Evolutionary conservation across 2,797 vertebrate species (phyloP).

Genomic region (Scolopax rusticola): DNA sequence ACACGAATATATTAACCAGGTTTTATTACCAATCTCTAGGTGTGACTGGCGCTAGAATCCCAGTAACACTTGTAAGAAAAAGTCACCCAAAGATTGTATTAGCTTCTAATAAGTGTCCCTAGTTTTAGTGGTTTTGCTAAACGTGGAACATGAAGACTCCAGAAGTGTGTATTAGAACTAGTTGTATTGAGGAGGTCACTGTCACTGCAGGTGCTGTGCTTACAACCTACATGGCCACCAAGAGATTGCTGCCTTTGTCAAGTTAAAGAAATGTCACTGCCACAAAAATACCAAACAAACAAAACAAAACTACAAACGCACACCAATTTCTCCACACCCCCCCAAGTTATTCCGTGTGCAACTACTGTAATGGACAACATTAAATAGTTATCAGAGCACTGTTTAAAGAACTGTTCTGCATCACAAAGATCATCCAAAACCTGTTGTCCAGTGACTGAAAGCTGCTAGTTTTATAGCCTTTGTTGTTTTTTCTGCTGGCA

Average conservation of each 20-base stretch:
- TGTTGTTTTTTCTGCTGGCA: background rate
- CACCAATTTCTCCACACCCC: background rate
- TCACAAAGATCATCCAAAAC: background rate
- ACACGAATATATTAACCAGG: background rate
- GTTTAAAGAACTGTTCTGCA: background rate
- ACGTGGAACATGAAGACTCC: background rate
- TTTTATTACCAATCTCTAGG: background rate
- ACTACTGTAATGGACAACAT: background rate
- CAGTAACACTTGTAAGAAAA: background rate
- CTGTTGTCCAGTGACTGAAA: background rate
- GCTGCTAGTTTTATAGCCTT: background rate
- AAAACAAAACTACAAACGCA: background rate
- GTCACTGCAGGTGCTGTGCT: background rate
- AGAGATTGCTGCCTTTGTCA: background rate
- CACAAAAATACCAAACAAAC: background rate
- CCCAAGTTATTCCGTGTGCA: background rate
- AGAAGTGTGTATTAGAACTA: background rate
- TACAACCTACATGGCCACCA: background rate
- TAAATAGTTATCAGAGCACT: background rate
- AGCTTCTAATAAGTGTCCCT: background rate
- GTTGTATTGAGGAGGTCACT: background rate
- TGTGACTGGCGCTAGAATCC: background rate
- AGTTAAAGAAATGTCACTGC: background rate
- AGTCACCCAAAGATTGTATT: background rate
- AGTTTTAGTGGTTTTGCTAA: background rate